Conservation (phyloP, 2,113 vertebrate genomes). For the Grallaria varia region DNA sequence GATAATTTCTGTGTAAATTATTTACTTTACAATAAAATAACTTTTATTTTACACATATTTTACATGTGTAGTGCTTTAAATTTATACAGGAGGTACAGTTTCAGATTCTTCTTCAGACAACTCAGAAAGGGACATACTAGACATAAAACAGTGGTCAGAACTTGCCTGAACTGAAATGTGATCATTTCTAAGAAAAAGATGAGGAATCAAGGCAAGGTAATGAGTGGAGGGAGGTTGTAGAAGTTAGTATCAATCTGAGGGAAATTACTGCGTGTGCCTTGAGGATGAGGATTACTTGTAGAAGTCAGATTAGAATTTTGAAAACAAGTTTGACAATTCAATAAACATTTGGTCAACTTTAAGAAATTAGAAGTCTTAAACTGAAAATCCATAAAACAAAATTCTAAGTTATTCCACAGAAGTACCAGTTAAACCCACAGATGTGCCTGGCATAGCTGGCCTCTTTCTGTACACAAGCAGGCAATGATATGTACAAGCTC, state of each 20-base stretch:
- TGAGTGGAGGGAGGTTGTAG: background rate
- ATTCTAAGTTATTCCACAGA: background rate
- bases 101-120: background rate
- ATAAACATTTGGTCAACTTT: background rate
- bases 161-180: background rate
- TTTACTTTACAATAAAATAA: background rate
- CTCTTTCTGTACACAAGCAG: background rate
- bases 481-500: background rate
- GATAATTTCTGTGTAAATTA: background rate
- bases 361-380: background rate
- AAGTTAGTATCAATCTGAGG: background rate
- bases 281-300: background rate
- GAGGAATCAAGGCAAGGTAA: background rate
- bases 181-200: background rate
- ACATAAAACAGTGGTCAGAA: background rate
- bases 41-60: background rate
- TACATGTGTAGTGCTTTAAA: background rate
- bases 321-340: background rate
- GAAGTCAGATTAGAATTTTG: background rate
- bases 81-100: background rate
- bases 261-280: rapidly evolving
- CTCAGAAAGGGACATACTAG: background rate
- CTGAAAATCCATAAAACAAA: background rate
- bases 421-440: background rate
- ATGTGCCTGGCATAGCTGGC: background rate